Percentiles rank a stretch among this genome's conserved stretches.
Conservation (phyloP, 2,113 vertebrate genomes). For the Aptenodytes patagonicus region DNA sequence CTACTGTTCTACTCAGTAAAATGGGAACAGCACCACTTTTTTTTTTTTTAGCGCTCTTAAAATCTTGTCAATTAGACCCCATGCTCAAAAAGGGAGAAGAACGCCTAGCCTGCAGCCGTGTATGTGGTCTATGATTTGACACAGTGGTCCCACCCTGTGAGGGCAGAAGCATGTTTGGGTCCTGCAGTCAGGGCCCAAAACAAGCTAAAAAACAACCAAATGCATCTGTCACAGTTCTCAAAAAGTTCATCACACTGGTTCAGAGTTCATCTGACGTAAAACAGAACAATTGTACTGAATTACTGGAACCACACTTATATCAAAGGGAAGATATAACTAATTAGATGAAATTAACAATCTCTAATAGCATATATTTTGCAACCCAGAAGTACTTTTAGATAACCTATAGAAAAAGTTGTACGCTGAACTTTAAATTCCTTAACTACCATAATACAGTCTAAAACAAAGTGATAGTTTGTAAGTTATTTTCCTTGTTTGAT, state of each 20-base stretch:
- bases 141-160: neutral
- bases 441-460: neutral
- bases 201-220: neutral
- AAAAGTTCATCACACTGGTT: neutral
- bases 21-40: neutral
- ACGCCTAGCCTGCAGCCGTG: neutral
- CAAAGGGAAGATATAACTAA: neutral
- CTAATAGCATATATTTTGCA: neutral
- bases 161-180: neutral
- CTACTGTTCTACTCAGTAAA: neutral
- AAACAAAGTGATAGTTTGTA: neutral
- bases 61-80: neutral
- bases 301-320: neutral
- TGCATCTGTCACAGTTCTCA: neutral
- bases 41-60: neutral
- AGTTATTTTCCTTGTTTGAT: neutral
- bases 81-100: neutral
- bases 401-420: neutral
- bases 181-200: neutral
- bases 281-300: neutral
- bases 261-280: neutral
- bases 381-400: neutral
- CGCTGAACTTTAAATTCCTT: neutral
- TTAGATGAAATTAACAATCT: neutral
- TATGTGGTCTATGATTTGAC: neutral